A percentile compares a stretch with the other conserved stretches of the same genome.
Conservation (phyloP, 2,113 vertebrate genomes). For the Myrmophylax atrothorax region DNA sequence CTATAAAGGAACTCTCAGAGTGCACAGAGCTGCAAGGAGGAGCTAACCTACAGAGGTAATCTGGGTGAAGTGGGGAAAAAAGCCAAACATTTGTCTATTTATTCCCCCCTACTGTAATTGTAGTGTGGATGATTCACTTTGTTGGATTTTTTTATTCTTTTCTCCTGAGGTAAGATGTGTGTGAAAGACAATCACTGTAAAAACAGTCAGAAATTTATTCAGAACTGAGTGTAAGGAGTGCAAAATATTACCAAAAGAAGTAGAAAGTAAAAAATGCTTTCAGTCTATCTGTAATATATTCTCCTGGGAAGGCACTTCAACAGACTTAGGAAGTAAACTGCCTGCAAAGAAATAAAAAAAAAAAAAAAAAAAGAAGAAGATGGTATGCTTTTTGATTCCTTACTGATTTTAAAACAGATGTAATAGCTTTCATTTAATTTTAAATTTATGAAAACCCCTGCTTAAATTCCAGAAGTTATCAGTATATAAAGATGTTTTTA, state of each 20-base stretch:
- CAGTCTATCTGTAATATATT: background rate
- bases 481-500: background rate
- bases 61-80: background rate
- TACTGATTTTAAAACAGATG: background rate
- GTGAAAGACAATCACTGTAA: background rate
- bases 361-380: background rate
- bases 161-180: background rate
- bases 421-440: background rate
- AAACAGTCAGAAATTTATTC: background rate
- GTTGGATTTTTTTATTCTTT: background rate
- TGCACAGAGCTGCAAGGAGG: background rate
- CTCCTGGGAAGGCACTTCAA: background rate
- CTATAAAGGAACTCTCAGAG: slow-evolving; percentile 52
- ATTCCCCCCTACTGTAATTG: background rate
- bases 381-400: background rate
- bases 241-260: background rate
- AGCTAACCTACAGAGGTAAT: background rate
- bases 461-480: background rate
- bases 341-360: background rate
- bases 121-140: background rate
- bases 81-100: background rate
- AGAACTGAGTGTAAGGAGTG: background rate
- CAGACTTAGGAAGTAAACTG: background rate
- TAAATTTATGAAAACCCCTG: background rate
- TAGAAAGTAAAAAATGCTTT: background rate